phyloP scores from a whole-genome alignment of 2,797 vertebrate genomes.

The Cuniculus paca region DNA sequence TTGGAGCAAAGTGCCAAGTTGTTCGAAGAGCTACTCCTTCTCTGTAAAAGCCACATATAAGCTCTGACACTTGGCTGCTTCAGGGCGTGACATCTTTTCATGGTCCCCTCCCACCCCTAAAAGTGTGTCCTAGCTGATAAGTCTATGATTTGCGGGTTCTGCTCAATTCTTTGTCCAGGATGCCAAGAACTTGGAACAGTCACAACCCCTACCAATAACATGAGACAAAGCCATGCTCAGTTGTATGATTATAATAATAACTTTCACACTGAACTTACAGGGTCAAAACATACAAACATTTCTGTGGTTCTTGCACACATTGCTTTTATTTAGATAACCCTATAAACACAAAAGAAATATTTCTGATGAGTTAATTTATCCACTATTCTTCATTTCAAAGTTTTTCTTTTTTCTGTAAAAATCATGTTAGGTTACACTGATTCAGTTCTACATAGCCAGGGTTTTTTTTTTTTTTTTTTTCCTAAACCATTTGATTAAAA shows the following conservation, averaged over 20 bases:
- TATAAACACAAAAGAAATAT: not conserved
- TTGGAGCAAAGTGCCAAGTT: not conserved
- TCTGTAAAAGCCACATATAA: not conserved
- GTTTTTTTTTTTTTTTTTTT: constrained; percentile 1
- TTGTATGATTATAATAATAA: not conserved
- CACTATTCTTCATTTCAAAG: not conserved
- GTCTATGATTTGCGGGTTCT: not conserved
- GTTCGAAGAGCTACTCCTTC: not conserved
- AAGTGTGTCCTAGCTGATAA: not conserved
- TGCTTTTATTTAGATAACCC: constrained; percentile 32
- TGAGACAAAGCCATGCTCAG: not conserved
- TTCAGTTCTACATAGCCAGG: constrained; percentile 14
- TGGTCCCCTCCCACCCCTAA: accelerated
- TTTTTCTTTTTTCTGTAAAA: not conserved
- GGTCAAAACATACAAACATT: not conserved
- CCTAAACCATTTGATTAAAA: constrained; percentile 53
- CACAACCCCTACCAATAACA: not conserved
- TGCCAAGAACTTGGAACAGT: not conserved
- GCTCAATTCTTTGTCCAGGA: not conserved
- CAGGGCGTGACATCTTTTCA: not conserved
- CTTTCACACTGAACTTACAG: not conserved
- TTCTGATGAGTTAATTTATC: not conserved
- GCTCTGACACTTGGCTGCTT: not conserved
- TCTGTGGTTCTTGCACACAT: not conserved
- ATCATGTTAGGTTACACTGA: not conserved